Percentiles rank a stretch among this genome's conserved stretches.
These are phyloP conservation scores for Chondrosia reniformis DNA, from an alignment of 37 sponge, comb jelly and placozoan species.

Conservation along the genomic window DNA sequence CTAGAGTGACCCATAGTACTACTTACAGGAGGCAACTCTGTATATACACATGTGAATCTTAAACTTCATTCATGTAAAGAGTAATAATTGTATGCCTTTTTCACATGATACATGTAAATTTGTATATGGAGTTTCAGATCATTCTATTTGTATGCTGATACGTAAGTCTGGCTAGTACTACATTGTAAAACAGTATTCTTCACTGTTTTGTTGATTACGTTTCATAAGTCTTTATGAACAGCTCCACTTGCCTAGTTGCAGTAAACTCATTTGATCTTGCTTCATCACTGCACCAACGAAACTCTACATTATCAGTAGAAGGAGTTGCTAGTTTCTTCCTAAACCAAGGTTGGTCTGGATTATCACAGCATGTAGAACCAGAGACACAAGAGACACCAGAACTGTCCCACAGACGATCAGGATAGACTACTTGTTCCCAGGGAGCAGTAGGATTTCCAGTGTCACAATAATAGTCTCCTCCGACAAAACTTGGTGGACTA, in stretches of 20 bases:
- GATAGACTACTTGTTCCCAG: not conserved
- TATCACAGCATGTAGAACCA: not conserved
- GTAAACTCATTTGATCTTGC: not conserved
- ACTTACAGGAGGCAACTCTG: too few relatives aligned
- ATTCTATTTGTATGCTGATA: too few relatives aligned
- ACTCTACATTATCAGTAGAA: not conserved
- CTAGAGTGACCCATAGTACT: too few relatives aligned
- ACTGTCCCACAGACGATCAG: not conserved
- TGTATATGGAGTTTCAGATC: too few relatives aligned
- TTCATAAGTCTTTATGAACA: not conserved
- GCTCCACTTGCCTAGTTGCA: not conserved
- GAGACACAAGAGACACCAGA: not conserved
- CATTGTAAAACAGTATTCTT: too few relatives aligned
- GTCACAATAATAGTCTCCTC: not conserved
- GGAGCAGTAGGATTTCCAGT: not conserved
- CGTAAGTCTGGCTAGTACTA: too few relatives aligned
- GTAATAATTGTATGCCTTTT: too few relatives aligned
- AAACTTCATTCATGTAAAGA: too few relatives aligned
- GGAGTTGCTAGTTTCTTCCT: not conserved
- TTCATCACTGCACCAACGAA: not conserved
- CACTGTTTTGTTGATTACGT: too few relatives aligned
- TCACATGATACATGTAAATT: too few relatives aligned
- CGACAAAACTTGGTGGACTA: not conserved
- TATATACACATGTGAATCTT: too few relatives aligned
- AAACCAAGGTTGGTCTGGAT: not conserved